Percentiles rank a stretch among this genome's conserved stretches.
phyloP scores from a whole-genome alignment of 2,113 vertebrate genomes.

The Gallinago media region DNA sequence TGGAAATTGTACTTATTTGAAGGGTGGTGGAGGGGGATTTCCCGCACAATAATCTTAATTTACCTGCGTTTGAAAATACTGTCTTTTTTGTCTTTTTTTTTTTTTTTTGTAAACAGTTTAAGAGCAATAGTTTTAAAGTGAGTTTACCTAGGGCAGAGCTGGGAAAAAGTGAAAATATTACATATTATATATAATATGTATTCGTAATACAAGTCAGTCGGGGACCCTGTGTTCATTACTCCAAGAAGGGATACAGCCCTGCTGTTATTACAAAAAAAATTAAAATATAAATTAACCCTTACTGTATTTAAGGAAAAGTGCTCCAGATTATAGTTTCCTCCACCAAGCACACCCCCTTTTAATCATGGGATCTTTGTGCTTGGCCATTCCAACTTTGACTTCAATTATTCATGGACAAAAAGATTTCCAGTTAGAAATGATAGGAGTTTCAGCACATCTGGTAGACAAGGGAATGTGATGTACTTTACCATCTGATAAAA shows the following conservation, averaged over 20 bases:
- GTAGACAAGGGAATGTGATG: constrained; percentile 43
- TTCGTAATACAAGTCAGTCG: background rate
- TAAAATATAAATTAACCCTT: background rate
- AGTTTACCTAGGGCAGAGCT: background rate
- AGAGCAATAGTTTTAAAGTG: background rate
- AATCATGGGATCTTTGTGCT: constrained; percentile 26
- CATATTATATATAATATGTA: background rate
- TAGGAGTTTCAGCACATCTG: constrained; percentile 48
- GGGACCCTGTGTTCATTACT: background rate
- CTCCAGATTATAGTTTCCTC: background rate
- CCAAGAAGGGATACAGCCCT: background rate
- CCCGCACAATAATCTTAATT: background rate
- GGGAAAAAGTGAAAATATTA: background rate
- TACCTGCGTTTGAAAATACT: background rate
- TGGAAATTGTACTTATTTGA: background rate
- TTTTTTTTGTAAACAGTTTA: background rate
- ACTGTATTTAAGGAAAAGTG: background rate
- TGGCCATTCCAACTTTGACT: constrained; percentile 38
- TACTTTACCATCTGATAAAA: constrained; percentile 60
- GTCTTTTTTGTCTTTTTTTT: background rate
- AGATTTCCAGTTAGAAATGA: constrained; percentile 58
- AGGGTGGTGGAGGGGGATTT: background rate
- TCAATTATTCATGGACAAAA: constrained; percentile 18
- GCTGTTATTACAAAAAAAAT: background rate
- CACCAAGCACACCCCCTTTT: background rate